phyloP scores from a whole-genome alignment of 2,113 vertebrate species.

The Cottus gobio region DNA sequence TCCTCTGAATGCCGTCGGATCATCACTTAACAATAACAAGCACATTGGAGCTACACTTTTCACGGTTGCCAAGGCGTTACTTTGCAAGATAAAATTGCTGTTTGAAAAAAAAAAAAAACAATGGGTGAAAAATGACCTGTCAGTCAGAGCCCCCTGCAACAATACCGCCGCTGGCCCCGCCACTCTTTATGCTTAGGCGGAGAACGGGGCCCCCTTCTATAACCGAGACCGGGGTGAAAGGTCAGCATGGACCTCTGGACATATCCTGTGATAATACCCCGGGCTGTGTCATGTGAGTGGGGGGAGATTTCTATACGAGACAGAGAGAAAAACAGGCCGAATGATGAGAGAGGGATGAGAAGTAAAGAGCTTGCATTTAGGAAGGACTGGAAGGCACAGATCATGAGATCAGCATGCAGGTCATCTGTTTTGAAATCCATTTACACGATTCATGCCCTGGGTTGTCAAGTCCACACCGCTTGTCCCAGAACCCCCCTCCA shows the following conservation, averaged over 20 bases:
- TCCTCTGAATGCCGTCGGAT: slow-evolving; percentile 52
- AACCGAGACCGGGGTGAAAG: slow-evolving; percentile 81
- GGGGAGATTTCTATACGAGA: slow-evolving; percentile 54
- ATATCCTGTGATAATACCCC: slow-evolving; percentile 73
- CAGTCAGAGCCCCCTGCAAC: slow-evolving; percentile 76
- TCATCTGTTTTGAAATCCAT: slow-evolving; percentile 91
- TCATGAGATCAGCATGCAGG: slow-evolving; percentile 90
- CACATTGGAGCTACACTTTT: slow-evolving; percentile 67
- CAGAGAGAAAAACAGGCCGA: slow-evolving; percentile 52
- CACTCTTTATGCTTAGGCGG: slow-evolving; percentile 72
- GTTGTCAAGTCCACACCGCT: slow-evolving; percentile 73
- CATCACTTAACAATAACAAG: slow-evolving; percentile 72
- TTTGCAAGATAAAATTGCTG: slow-evolving; percentile 78
- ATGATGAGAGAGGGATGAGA: slow-evolving; percentile 61
- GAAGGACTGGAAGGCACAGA: slow-evolving; percentile 83
- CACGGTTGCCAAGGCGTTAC: slow-evolving; percentile 76
- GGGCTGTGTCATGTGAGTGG: slow-evolving; percentile 78
- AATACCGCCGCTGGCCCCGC: slow-evolving; percentile 72
- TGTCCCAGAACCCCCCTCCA: slow-evolving; percentile 7
- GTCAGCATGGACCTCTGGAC: slow-evolving; percentile 91
- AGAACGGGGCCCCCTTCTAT: slow-evolving; percentile 74
- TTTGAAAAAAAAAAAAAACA: slow-evolving; percentile 73
- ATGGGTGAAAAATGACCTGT: slow-evolving; percentile 80
- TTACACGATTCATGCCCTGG: slow-evolving; percentile 78
- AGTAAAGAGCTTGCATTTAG: slow-evolving; percentile 66